Evolutionary conservation across 2,797 vertebrate genomes (phyloP).

Genomic region (Enteromius mattozi): DNA sequence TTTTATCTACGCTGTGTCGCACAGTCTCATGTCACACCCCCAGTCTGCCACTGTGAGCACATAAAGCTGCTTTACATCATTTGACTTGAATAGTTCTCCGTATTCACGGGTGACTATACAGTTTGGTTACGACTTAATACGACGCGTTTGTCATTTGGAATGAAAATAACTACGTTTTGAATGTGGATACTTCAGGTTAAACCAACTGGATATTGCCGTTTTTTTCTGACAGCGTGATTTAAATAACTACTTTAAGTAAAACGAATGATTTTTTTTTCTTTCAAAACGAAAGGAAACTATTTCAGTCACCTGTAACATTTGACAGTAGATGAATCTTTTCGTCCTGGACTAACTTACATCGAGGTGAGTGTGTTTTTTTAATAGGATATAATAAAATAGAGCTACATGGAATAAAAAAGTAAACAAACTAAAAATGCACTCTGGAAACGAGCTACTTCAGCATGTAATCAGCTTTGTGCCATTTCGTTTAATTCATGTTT

Average conservation of each 20-base stretch:
- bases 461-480: not conserved
- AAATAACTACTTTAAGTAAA: slow-evolving; percentile 1
- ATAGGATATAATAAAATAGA: not conserved
- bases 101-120: not conserved
- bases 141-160: not conserved
- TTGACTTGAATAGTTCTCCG: not conserved
- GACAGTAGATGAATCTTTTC: not conserved
- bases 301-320: slow-evolving; percentile 18
- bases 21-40: slow-evolving; percentile 43
- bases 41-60: slow-evolving; percentile 7
- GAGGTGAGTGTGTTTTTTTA: slow-evolving; percentile 23
- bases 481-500: not conserved
- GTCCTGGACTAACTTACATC: not conserved
- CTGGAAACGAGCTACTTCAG: not conserved
- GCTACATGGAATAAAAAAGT: not conserved
- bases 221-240: not conserved
- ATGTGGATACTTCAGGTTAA: slow-evolving; percentile 1
- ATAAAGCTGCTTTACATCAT: slow-evolving; percentile 19
- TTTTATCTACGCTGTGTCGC: slow-evolving; percentile 57
- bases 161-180: not conserved
- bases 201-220: slow-evolving; percentile 3
- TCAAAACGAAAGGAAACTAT: slow-evolving; percentile 1
- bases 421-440: not conserved
- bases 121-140: not conserved
- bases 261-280: not conserved